phyloP scores from a whole-genome alignment of 2,888 invertebrate genomes.

The Gymnosoma rotundatum region DNA sequence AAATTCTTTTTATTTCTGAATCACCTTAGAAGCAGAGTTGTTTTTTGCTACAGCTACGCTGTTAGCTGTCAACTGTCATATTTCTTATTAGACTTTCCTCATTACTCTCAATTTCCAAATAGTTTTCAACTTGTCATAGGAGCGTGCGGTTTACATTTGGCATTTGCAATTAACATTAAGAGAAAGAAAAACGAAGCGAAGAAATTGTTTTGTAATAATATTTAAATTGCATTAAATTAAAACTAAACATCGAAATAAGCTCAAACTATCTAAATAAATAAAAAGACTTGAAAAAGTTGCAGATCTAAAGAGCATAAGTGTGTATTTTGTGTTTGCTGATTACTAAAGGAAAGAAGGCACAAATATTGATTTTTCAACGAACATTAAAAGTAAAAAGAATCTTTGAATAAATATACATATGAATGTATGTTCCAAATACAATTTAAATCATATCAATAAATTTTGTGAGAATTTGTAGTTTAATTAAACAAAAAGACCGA shows the following conservation, averaged over 20 bases:
- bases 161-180: too few species aligned
- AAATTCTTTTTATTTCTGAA: neutral
- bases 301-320: constrained; percentile 21
- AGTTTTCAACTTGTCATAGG: constrained; percentile 62
- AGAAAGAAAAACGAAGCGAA: constrained; percentile 7
- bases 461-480: neutral
- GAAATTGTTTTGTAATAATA: neutral
- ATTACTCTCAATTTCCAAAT: constrained; percentile 38
- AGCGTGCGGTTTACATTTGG: constrained; percentile 31
- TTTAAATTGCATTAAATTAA: constrained; percentile 18
- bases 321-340: constrained; percentile 41
- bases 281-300: constrained; percentile 19
- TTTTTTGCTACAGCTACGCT: neutral
- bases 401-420: neutral
- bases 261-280: constrained; percentile 25
- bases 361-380: constrained; percentile 68
- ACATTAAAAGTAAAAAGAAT: neutral
- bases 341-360: constrained; percentile 29
- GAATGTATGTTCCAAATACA: neutral
- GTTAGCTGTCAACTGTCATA: constrained; percentile 34
- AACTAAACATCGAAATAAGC: constrained; percentile 55
- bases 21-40: constrained; percentile 3
- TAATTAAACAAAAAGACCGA: neutral
- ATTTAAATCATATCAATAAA: too few species aligned
- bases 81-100: constrained; percentile 22